These are phyloP conservation scores for Sialis fuliginosa DNA, from an alignment of 2,888 invertebrate genomes.

Conservation along the genomic window DNA sequence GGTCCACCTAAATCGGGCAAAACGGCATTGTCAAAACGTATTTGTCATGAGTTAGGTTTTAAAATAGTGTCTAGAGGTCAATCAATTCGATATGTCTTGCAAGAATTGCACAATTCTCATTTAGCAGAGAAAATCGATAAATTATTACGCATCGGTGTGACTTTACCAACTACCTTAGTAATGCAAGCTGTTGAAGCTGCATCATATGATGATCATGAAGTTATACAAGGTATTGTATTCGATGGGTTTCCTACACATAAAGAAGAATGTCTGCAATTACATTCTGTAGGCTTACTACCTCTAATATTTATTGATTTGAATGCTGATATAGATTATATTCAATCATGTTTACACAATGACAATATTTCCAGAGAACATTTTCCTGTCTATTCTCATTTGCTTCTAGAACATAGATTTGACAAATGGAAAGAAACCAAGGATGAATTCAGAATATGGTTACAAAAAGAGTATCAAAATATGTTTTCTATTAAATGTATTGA, in stretches of 20 bases:
- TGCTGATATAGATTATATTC: conserved; percentile 21
- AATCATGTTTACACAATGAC: conserved; percentile 25
- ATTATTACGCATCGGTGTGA: conserved; percentile 25
- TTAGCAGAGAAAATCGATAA: conserved; percentile 26
- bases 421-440: conserved; percentile 24
- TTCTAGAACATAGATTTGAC: conserved; percentile 26
- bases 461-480: conserved; percentile 34
- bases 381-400: conserved; percentile 23
- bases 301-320: conserved; percentile 33
- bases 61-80: conserved; percentile 34
- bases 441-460: conserved; percentile 30
- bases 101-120: conserved; percentile 31
- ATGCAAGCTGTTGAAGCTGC: conserved; percentile 33
- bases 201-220: conserved; percentile 27
- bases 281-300: conserved; percentile 34
- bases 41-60: conserved; percentile 33
- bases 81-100: conserved; percentile 30
- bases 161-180: conserved; percentile 26
- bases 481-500: conserved; percentile 27
- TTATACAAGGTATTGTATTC: conserved; percentile 38
- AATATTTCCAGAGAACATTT: conserved; percentile 11
- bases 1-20: conserved; percentile 47
- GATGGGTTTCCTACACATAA: conserved; percentile 40
- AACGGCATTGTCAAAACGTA: conserved; percentile 33
- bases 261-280: conserved; percentile 30